phyloP scores from a whole-genome alignment of 2,113 vertebrate genomes.

The Sitta europaea region DNA sequence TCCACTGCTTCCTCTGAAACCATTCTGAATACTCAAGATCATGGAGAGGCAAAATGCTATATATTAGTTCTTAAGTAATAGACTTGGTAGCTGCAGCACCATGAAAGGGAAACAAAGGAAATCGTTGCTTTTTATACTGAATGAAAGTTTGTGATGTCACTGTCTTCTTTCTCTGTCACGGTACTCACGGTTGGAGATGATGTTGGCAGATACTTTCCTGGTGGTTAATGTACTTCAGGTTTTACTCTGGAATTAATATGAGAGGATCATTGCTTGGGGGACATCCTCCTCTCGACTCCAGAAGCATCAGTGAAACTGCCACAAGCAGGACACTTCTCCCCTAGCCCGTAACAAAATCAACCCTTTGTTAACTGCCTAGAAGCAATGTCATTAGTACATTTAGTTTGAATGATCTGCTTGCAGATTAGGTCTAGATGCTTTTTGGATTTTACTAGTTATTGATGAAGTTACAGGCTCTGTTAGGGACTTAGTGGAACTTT shows the following conservation, averaged over 20 bases:
- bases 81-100: not conserved
- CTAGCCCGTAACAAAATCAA: not conserved
- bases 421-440: not conserved
- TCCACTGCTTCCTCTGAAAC: not conserved
- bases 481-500: not conserved
- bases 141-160: accelerated
- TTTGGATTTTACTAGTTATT: not conserved
- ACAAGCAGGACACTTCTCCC: not conserved
- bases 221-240: not conserved
- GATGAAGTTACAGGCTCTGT: not conserved
- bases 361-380: accelerated
- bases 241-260: not conserved
- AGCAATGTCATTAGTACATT: not conserved
- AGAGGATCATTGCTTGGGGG: not conserved
- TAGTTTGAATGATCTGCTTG: not conserved
- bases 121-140: accelerated
- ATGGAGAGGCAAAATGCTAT: not conserved
- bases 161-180: not conserved
- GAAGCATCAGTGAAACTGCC: not conserved
- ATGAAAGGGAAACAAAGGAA: not conserved
- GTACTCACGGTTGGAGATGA: not conserved
- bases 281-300: not conserved
- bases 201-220: not conserved
- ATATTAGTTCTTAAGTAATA: not conserved
- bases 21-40: not conserved